phyloP scores from a whole-genome alignment of 2,113 vertebrate genomes.

The Phrynocephalus versicolor region DNA sequence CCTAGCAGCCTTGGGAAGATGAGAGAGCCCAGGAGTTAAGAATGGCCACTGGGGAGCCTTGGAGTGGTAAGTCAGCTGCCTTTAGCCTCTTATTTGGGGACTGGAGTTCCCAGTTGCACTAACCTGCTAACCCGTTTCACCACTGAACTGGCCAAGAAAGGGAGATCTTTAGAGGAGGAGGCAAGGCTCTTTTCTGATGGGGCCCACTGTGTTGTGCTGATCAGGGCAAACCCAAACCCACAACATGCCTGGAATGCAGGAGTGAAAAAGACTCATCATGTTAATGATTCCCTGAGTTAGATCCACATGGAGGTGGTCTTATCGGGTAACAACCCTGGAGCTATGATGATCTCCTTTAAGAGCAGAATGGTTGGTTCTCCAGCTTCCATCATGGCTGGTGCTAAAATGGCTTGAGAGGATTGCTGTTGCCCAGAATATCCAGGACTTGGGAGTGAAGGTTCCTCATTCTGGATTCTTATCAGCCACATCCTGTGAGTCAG shows the following conservation, averaged over 20 bases:
- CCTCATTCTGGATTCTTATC: no score
- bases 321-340: background rate
- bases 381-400: background rate
- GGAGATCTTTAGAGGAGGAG: background rate
- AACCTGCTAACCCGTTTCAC: background rate
- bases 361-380: background rate
- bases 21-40: background rate
- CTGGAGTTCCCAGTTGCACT: background rate
- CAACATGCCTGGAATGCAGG: background rate
- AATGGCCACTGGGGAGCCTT: background rate
- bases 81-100: background rate
- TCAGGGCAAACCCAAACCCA: background rate
- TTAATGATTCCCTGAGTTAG: no score
- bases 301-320: background rate
- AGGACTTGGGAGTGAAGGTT: no score
- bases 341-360: background rate
- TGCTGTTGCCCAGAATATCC: no score
- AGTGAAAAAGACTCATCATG: background rate
- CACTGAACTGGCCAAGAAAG: background rate
- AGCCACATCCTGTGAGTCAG: no score
- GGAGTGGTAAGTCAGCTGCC: slow-evolving; percentile 1
- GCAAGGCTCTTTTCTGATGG: background rate
- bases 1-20: background rate
- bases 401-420: background rate
- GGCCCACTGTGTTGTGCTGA: background rate